A percentile compares a stretch with the other conserved stretches of the same genome.
Conservation (phyloP, 2,888 invertebrate genomes). For the Coecobrya sp. region DNA sequence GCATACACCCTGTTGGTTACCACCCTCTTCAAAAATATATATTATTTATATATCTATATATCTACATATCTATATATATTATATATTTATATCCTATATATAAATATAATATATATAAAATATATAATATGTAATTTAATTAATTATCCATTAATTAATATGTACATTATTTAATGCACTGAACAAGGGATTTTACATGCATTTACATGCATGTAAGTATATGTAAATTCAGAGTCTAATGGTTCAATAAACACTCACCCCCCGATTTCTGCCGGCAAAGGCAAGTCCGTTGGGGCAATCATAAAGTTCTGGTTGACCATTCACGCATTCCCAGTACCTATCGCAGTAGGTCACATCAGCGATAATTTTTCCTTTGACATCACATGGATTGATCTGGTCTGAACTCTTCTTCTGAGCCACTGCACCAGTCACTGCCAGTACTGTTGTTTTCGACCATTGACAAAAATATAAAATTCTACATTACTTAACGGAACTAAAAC, state of each 20-base stretch:
- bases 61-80: too few relatives aligned
- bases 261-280: constrained; percentile 95
- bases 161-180: too few relatives aligned
- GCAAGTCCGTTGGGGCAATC: constrained; percentile 97
- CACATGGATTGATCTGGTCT: constrained; percentile 91
- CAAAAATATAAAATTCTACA: constrained; percentile 56
- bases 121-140: too few relatives aligned
- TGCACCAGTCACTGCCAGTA: constrained; percentile 62
- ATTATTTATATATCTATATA: too few relatives aligned
- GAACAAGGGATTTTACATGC: too few relatives aligned
- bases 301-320: constrained; percentile 94
- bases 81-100: too few relatives aligned
- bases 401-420: constrained; percentile 83
- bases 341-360: constrained; percentile 94
- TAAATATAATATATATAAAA: too few relatives aligned
- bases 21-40: too few relatives aligned
- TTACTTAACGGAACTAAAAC: constrained; percentile 30
- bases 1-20: too few relatives aligned
- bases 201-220: too few relatives aligned
- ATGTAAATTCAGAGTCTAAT: too few relatives aligned
- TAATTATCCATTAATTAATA: too few relatives aligned
- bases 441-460: background rate
- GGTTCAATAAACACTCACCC: constrained; percentile 95
- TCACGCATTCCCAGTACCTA: constrained; percentile 95
- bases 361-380: constrained; percentile 92